Percentiles rank a stretch among this genome's conserved stretches.
phyloP scores from a whole-genome alignment of 2,888 invertebrate genomes.

The Nephrotoma flavescens region DNA sequence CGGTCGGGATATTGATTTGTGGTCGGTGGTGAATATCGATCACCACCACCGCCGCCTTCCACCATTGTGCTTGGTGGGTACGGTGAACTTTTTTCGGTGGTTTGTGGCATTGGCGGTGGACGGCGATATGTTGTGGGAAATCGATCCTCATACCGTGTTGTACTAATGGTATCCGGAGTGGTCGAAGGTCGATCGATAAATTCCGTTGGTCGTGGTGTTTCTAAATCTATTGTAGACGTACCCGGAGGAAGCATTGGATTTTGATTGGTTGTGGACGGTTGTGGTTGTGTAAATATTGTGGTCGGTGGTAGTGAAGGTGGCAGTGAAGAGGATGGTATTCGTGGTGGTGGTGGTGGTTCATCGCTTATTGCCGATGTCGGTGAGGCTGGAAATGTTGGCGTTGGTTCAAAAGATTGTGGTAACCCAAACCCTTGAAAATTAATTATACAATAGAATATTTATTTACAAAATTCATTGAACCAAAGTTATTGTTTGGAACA shows the following conservation, averaged over 20 bases:
- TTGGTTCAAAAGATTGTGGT: neutral
- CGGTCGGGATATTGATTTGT: conserved; percentile 7
- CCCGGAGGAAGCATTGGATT: neutral
- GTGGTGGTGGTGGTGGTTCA: neutral
- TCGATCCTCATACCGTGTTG: neutral
- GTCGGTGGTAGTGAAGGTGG: neutral
- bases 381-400: neutral
- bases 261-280: neutral
- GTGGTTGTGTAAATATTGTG: neutral
- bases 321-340: neutral
- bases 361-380: neutral
- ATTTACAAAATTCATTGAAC: neutral
- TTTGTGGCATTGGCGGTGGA: neutral
- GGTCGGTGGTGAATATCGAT: conserved; percentile 4
- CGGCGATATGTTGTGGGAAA: neutral
- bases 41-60: no score
- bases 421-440: neutral
- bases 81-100: neutral
- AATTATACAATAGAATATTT: neutral
- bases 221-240: neutral
- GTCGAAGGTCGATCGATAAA: neutral
- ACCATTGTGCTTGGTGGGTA: neutral
- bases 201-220: neutral
- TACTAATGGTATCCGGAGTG: neutral
- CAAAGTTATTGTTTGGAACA: neutral